Conservation (phyloP, 2,888 invertebrate genomes). For the Hemaris fuciformis region DNA sequence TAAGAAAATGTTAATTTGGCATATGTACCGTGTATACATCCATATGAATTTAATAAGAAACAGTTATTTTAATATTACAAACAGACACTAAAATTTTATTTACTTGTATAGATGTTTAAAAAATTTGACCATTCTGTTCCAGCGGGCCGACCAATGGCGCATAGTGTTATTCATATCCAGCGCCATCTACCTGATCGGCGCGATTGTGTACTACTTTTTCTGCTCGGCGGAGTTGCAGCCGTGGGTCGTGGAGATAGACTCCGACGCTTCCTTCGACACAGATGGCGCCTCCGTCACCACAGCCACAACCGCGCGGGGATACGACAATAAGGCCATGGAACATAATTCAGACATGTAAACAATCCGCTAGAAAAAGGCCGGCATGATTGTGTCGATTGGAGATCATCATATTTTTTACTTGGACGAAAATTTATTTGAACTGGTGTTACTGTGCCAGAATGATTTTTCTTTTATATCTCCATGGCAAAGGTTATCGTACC, state of each 20-base stretch:
- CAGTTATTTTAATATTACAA: too few relatives aligned
- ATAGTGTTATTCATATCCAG: constrained; percentile 93
- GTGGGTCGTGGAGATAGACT: constrained; percentile 85
- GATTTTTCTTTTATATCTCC: too few relatives aligned
- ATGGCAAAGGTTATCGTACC: too few relatives aligned
- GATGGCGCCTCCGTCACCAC: constrained; percentile 69
- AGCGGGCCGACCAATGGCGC: constrained; percentile 91
- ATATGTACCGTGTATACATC: too few relatives aligned
- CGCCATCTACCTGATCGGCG: constrained; percentile 91
- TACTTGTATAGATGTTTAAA: too few relatives aligned
- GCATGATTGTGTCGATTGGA: background rate
- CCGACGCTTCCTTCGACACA: constrained; percentile 68
- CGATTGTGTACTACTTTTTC: constrained; percentile 89
- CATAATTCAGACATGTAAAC: constrained; percentile 56
- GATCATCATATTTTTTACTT: too few relatives aligned
- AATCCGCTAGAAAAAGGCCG: too few relatives aligned
- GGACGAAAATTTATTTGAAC: too few relatives aligned
- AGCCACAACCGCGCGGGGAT: constrained; percentile 57
- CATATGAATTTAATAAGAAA: too few relatives aligned
- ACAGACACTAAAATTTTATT: too few relatives aligned
- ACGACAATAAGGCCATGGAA: constrained; percentile 68
- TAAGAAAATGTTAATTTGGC: too few relatives aligned
- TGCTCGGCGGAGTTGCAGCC: constrained; percentile 90
- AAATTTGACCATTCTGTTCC: constrained; percentile 54
- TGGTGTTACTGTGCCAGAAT: too few relatives aligned